Base-by-base conservation (phyloP, 2,797 vertebrate genomes). In the Enteromius viviparus region DNA sequence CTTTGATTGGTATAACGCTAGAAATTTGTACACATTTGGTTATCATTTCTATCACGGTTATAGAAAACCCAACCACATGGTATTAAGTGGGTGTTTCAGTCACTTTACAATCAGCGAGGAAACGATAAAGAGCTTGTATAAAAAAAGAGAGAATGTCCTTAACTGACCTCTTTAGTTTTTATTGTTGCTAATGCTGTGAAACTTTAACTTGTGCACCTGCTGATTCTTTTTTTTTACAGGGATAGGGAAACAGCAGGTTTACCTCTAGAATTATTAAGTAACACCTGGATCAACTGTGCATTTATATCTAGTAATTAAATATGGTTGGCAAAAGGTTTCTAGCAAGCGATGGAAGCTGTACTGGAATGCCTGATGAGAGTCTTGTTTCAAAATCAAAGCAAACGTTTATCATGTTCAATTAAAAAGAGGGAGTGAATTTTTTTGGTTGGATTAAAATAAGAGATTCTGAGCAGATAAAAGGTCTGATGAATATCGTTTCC, bases 401-500 rank as follows among this genome's bases (percentile, higher is more conserved):
- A 58, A 40, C 9, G 19, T 12, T 76, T 58, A 75, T 55, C 72
- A 55, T 75, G 49, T 55, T 75, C 49, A 10, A 7, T 75, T 58
- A 23, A 55, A 75, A 37, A 58, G 19, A 37, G 70, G 3, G 5
- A 51, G 21, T 21, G 34, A 0, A n/a, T 15, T 55, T 74, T 51
- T 53, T 12, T 37, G 10, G 9, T 37, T 23, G 21, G 32, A 15
- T 55, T 74, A 53, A 53, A 74, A 37, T 55, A 6, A 53, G 49
- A 14, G 32, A 55, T 19, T 49, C 45, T 29, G 45, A 21, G 29
- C 10, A 23, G 51, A n/a, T 55, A 55, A 37, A 75, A 15, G 21
- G 51, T 37, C 51, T 75, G 49, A 75, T 75, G 72, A 75, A 58
- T 75, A 23, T 37, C 3, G n/a, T 75, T 75, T 74, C 53, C 26